Evolutionary conservation across 2,113 vertebrate genomes (phyloP).

Genomic region (Apteryx mantelli): DNA sequence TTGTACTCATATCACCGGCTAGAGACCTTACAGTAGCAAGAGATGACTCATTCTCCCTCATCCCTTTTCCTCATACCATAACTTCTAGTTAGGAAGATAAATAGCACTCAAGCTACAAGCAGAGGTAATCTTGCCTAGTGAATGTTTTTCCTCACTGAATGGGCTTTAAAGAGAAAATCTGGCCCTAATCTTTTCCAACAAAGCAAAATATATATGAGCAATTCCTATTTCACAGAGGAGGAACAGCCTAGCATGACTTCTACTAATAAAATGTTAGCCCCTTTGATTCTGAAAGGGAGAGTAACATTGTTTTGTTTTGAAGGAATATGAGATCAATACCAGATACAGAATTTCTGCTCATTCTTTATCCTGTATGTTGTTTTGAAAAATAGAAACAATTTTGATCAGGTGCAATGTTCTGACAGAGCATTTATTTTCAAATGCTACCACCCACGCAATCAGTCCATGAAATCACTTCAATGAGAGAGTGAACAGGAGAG

Average conservation of each 20-base stretch:
- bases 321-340: neutral
- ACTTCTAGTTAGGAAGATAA: neutral
- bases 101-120: neutral
- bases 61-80: neutral
- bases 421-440: neutral
- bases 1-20: no score
- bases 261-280: neutral
- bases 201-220: neutral
- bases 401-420: fast-evolving
- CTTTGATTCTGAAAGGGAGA: neutral
- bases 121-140: neutral
- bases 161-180: no score
- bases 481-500: neutral
- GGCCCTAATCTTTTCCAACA: neutral
- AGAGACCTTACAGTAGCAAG: neutral
- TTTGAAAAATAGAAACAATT: neutral
- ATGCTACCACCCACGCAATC: neutral
- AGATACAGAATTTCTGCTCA: neutral
- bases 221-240: neutral
- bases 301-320: neutral
- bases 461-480: neutral
- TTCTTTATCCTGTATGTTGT: neutral
- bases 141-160: neutral
- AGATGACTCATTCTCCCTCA: neutral
- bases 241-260: neutral